phyloP scores from a whole-genome alignment of 2,888 invertebrate species.

The Anagyrus pseudococci region DNA sequence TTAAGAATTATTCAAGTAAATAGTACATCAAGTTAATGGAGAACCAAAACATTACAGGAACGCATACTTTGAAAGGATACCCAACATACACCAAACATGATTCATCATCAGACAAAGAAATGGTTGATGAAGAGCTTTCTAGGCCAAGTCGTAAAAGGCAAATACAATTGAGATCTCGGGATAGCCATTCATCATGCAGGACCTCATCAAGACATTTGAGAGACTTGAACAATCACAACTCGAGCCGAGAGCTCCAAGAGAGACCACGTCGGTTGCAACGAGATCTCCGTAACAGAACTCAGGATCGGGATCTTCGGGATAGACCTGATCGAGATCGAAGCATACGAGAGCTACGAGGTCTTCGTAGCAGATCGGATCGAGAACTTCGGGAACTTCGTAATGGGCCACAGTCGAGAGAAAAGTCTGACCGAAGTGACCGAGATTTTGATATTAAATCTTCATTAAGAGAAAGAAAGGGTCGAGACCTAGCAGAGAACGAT shows the following conservation, averaged over 20 bases:
- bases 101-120: slow-evolving; percentile 59
- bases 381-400: slow-evolving; percentile 36
- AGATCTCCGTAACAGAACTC: neutral
- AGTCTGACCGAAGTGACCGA: slow-evolving; percentile 43
- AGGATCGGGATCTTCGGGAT: slow-evolving; percentile 43
- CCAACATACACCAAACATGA: slow-evolving; percentile 59
- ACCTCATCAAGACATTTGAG: slow-evolving; percentile 49
- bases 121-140: slow-evolving; percentile 54
- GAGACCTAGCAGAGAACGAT: slow-evolving; percentile 47
- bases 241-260: slow-evolving; percentile 31
- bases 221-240: slow-evolving; percentile 18
- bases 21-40: neutral
- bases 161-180: slow-evolving; percentile 56
- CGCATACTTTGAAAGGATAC: slow-evolving; percentile 59
- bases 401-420: slow-evolving; percentile 29
- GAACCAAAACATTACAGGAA: slow-evolving; percentile 53
- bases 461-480: slow-evolving; percentile 45
- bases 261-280: slow-evolving; percentile 22
- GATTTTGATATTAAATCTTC: no score
- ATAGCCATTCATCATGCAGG: slow-evolving; percentile 58
- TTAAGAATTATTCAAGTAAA: slow-evolving; percentile 6
- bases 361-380: slow-evolving; percentile 41
- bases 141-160: slow-evolving; percentile 51
- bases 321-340: slow-evolving; percentile 46
- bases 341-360: slow-evolving; percentile 46